Percentiles rank a stretch among this genome's conserved stretches.
Conservation (phyloP, 2,113 vertebrate genomes). For the Sturnira hondurensis region DNA sequence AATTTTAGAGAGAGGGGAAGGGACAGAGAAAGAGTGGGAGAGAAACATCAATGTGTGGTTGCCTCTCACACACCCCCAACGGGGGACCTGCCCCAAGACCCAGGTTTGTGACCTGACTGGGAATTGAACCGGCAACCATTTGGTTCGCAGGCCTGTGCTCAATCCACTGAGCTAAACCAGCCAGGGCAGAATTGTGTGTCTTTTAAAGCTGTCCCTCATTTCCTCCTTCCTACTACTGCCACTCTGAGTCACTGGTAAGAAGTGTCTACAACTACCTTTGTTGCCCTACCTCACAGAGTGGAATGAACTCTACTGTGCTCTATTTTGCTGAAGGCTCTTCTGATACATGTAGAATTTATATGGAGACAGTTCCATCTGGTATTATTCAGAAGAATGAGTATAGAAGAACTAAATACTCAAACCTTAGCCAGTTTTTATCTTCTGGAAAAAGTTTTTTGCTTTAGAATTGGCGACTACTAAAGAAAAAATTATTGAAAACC, state of each 20-base stretch:
- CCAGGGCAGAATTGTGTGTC: background rate
- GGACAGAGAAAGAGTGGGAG: no score
- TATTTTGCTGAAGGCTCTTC: background rate
- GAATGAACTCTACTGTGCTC: background rate
- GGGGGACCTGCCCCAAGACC: no score
- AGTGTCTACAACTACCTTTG: background rate
- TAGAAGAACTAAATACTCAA: background rate
- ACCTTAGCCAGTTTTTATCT: constrained; percentile 29
- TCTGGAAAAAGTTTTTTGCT: constrained; percentile 30
- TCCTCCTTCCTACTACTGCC: background rate
- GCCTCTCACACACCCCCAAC: no score
- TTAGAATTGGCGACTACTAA: constrained; percentile 47
- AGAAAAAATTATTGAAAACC: constrained; percentile 52
- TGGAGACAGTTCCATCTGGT: background rate
- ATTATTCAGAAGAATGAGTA: constrained; percentile 28
- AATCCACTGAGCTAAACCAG: no score
- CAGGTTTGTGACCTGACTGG: no score
- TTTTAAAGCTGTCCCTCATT: background rate
- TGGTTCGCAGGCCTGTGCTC: no score
- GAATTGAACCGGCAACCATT: no score
- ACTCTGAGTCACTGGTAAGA: background rate
- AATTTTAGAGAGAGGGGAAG: no score
- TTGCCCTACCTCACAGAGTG: background rate
- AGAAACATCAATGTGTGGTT: no score
- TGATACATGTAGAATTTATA: background rate